Base-by-base conservation (phyloP, 2,797 vertebrate species). In the Hipposideros larvatus region DNA sequence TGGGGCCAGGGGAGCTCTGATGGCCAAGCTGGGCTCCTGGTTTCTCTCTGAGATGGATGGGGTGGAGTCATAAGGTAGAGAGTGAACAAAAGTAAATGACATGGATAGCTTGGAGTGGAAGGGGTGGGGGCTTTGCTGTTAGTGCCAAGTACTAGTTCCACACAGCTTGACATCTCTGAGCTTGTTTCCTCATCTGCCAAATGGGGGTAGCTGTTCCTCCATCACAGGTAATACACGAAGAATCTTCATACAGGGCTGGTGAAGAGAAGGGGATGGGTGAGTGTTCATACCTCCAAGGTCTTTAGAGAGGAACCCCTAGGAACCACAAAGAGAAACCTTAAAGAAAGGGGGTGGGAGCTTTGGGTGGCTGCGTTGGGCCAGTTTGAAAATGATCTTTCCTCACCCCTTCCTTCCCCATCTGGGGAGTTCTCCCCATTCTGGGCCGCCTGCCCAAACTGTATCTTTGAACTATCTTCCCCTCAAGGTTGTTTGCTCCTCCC, bases 251-350 rank as follows among this genome's bases (percentile, higher is more conserved):
- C 3, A 51, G 31, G 74, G 37, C 65, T 75, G 78, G 43, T 6
- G 6, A 66, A 18, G 91, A 68, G 43, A 85, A 94, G 41, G 55
- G 24, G 53, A n/a, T 11, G 73, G 77, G 13, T n/a, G n/a, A 7
- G 14, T 57, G 57, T 31, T 37, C 22, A 48, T 3, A 55, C 10
- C 74, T 77, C 37, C 22, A 11, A 24, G 26, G 37, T 18, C 61
- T 78, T 86, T 86, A 79, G 89, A 86, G 90, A 37, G n/a, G 34
- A 51, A 41, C 53, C 55, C 13, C n/a, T 26, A 19, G 78, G 41
- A 74, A 66, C 55, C 71, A 70, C 61, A 34, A 3, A 75, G 65
- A 84, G 57, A 84, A 85, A 65, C 21, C 61, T 61, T 51, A 28
- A 71, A 75, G 70, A 68, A 61, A 53, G 18, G 3, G 7, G 53